Evolutionary conservation across 64 coral and sea anemone genomes (phyloP), one percentile per base, ranked within the genome.

Genomic region (Actinia tenebrosa): DNA sequence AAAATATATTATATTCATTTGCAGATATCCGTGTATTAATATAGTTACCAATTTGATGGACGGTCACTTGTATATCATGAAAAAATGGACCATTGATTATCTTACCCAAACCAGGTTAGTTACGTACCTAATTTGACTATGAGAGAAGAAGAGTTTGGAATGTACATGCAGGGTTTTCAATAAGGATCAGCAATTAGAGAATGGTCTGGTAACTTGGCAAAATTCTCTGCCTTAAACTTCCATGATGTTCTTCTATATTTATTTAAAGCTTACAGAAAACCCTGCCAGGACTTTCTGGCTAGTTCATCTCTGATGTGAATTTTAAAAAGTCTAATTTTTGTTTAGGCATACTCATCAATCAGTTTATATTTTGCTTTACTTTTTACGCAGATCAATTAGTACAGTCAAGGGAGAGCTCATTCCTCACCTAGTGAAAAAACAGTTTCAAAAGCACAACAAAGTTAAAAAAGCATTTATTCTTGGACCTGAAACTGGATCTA

Each of bases 21-120:
- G 44, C 54, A 98, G 96, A 91, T 98, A 95, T 85, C 96, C 96
- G 60, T 92, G 88, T 43, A 92, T 98, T 7, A 95, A 98, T 80
- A 95, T 98, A 80, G 90, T 95, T 23, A 95, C 90, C 54, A 92
- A 95, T 88, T 68, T 98, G 45, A 88, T 95, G 80, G 96, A 98
- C 90, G 93, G 89, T 16, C 96, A 98, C 87, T 68, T 98, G 17
- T 98, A 98, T 54, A 90, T 98, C 44, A 91, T 98, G 43, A 98
- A 98, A 77, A 98, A 95, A 88, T 98, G 96, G 96, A 86, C 94
- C 25, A 44, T 98, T 84, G 96, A 98, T 16, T 98, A 94, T 81
- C 82, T 98, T 86, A 71, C 64, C 44, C 86, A 92, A 86, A 98
- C 92, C 63, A 98, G 87, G 96, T 98, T 89, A 3, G 23, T 27